Evolutionary conservation across 1,140 invertebrate genomes (phyloP).

Genomic region (Anthonomus grandis): DNA sequence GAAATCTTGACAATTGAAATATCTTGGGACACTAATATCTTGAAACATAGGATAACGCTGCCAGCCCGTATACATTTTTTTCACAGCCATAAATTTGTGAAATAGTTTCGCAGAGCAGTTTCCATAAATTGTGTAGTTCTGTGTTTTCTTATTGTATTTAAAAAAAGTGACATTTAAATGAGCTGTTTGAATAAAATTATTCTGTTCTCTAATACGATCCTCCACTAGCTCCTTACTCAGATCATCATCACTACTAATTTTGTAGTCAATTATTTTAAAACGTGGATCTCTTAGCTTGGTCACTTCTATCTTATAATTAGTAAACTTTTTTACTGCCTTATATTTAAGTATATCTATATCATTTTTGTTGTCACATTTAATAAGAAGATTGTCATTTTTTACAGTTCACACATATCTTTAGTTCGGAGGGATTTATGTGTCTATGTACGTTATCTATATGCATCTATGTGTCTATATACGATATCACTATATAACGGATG

Average conservation of each 20-base stretch:
- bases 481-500: too few relatives aligned
- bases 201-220: constrained; percentile 2
- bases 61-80: constrained; percentile 6
- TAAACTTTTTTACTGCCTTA: neutral
- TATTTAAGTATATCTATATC: neutral
- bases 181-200: neutral
- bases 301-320: neutral
- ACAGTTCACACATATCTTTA: neutral
- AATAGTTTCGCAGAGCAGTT: constrained; percentile 6
- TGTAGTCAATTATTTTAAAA: neutral
- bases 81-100: neutral
- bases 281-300: constrained; percentile 2
- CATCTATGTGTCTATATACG: too few relatives aligned
- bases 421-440: neutral
- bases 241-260: too few relatives aligned
- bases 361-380: neutral
- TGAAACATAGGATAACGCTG: neutral
- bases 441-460: neutral
- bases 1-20: constrained; percentile 19
- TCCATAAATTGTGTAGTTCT: neutral
- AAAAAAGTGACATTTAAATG: constrained; percentile 1
- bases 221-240: neutral
- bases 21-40: constrained; percentile 8
- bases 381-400: neutral
- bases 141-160: neutral